These are phyloP conservation scores for Dendrolimus punctatus DNA, from an alignment of 1,140 invertebrate species.

Conservation along the genomic window DNA sequence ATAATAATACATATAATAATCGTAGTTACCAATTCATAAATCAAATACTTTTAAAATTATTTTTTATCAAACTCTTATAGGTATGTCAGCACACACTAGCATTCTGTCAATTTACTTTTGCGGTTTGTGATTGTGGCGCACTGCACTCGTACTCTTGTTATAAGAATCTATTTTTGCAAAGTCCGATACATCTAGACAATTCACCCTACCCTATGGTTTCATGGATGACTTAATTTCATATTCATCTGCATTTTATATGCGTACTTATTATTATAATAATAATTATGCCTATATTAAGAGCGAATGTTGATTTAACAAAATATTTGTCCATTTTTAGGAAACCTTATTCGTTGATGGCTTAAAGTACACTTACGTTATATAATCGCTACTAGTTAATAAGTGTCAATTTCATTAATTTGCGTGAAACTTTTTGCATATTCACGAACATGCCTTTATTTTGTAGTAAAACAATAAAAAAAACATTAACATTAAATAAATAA, in stretches of 20 bases:
- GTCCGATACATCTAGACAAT: constrained; percentile 47
- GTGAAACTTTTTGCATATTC: no score
- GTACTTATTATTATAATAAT: constrained; percentile 6
- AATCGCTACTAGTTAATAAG: no score
- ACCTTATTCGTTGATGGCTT: constrained; percentile 49
- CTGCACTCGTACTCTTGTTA: background rate
- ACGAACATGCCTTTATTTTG: no score
- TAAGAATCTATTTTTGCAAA: constrained; percentile 33
- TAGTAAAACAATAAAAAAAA: no score
- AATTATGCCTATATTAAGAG: constrained; percentile 49
- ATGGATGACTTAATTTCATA: no score
- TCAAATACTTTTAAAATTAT: constrained; percentile 11
- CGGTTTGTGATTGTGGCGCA: background rate
- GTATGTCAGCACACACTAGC: constrained; percentile 17
- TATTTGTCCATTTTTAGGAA: constrained; percentile 51
- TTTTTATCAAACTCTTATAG: constrained; percentile 15
- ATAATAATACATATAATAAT: constrained; percentile 10
- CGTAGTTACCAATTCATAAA: constrained; percentile 11
- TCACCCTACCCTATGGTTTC: constrained; percentile 27
- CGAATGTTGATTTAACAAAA: constrained; percentile 53
- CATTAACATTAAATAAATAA: no score
- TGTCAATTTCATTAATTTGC: no score
- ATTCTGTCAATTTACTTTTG: constrained; percentile 10
- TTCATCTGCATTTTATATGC: no score
- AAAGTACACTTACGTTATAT: background rate